Evolutionary conservation across 1,140 invertebrate genomes (phyloP), one percentile per base, ranked within the genome.

Genomic region (Drosophila simulans): DNA sequence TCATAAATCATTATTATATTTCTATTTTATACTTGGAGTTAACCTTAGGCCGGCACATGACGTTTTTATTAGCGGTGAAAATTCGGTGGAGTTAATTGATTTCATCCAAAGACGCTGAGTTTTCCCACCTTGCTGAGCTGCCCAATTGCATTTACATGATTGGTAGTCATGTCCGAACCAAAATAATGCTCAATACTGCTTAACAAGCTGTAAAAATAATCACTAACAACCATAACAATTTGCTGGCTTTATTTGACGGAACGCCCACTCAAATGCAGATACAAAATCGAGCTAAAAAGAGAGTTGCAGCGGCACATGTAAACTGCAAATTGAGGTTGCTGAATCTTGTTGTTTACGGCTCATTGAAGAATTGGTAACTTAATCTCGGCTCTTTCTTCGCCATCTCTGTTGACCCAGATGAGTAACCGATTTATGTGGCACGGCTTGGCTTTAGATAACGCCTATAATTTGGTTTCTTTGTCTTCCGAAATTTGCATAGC

Each of bases 171-270:
- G 71, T 53, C 1, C 22, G 58, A 60, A 39, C 37, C 42, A 55
- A 52, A 56, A 12, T 49, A 54, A 49, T 55, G 45, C 48, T 37
- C 15, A 27, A 69, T 54, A 65, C 64, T 83, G 63, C 49, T 83
- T 43, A 83, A 83, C 74, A 70, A 69, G 74, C 74, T 75, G 69
- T 74, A 78, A 77, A 82, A 77, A 74, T 74, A 51, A 46, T 73
- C 70, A 71, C 53, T 15, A 71, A 37, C 52, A 52, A 57, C 40
- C 74, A 77, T 77, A 77, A 77, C 60, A 81, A 81, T 81, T 82
- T 82, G 79, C 57, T 77, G 48, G n/a, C 48, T 51, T 51, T 51
- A 51, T 51, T 51, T 51, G n/a, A 17, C n/a, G 77, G 46, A 63
- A 34, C 52, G 59, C 48, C 68, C 80, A 75, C 80, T 48, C 69